Base-by-base conservation (phyloP, 2,113 vertebrate genomes). In the Rissa tridactyla region DNA sequence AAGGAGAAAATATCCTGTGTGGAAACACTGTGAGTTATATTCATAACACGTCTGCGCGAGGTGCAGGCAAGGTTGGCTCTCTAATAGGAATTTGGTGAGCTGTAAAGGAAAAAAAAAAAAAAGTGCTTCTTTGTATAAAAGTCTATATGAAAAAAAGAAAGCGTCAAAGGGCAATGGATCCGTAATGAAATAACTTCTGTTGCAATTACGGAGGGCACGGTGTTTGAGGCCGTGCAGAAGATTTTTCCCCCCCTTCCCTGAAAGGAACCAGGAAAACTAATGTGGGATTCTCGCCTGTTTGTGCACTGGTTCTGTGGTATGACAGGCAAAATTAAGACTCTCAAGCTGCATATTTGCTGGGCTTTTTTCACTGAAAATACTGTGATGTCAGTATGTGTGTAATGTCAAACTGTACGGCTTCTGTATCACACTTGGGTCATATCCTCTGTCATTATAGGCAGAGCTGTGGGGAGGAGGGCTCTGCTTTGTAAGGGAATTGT, bases 41-140 rank as follows among this genome's bases (percentile, higher is more conserved):
- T 96, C 91, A 92, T 97, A 96, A 92, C 89, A 93, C 93, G 96
- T 95, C 97, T 97, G 95, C 95, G 96, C 65, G 66, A 96, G 96
- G 85, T 94, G 93, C 96, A 96, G 89, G 38, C 51, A 6, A 94
- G 87, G 61, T 64, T 92, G 89, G 82, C 88, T 81, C n/a, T 5
- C 91, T 72, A 10, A 14, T 78, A 89, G 96, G 95, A 97, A 97
- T 98, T 96, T 66, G 64, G 70, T 71, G 91, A 93, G 69, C 11
- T 91, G 79, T 82, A 96, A 94, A 72, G 88, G 26, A 7, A 42
- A 42, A 21, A 9, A 34, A 38, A 73, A 78, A 65, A 80, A 93
- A 80, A 84, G 86, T 40, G 26, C 64, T 46, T 16, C 8, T 29
- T 61, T 82, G 55, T 82, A 2, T 73, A 76, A 62, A 55, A 86